Base-by-base conservation (phyloP, 2,797 vertebrate species). In the Telmatherina bonti region DNA sequence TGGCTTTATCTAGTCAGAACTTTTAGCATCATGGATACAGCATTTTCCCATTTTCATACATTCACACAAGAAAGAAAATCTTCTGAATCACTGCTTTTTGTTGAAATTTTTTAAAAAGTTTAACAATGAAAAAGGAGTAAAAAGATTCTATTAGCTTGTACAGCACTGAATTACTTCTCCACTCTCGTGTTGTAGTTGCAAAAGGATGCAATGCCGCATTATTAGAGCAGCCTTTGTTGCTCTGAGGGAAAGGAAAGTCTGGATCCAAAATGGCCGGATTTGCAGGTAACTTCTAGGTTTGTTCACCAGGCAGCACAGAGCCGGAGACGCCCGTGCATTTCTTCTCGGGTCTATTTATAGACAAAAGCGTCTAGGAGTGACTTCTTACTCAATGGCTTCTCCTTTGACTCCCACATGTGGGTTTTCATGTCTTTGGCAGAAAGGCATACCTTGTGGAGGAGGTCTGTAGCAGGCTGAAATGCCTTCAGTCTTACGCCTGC, bases 331-430 rank as follows among this genome's bases (percentile, higher is more conserved):
- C 79, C 41, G 67, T 81, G 75, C 79, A 72, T 24, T 63, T 85
- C 79, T 84, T 76, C 76, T 82, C 30, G 1, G 15, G 79, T 90
- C 87, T 92, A 91, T 91, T 92, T 86, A 89, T 89, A 92, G 87
- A 74, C 41, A 7, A 75, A n/a, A 79, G 71, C 41, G 75, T 79
- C 67, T 88, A 76, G 87, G 70, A 83, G 79, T 79, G 82, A 84
- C 72, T 69, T 84, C 81, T 86, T 89, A 83, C 88, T 89, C 87
- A 91, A 89, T 91, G 88, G 87, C 87, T 87, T 88, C 85, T 89
- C 78, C 78, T 86, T 85, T 82, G 84, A 92, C 89, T 90, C 90
- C 89, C 85, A 91, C 90, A 88, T 92, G 89, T 86, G 80, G 82
- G 79, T 88, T 81, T 76, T 70, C 67, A 56, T 83, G 81, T 86